Evolutionary conservation across 2,113 vertebrate genomes (phyloP).

Genomic region (Leucopsar rothschildi): DNA sequence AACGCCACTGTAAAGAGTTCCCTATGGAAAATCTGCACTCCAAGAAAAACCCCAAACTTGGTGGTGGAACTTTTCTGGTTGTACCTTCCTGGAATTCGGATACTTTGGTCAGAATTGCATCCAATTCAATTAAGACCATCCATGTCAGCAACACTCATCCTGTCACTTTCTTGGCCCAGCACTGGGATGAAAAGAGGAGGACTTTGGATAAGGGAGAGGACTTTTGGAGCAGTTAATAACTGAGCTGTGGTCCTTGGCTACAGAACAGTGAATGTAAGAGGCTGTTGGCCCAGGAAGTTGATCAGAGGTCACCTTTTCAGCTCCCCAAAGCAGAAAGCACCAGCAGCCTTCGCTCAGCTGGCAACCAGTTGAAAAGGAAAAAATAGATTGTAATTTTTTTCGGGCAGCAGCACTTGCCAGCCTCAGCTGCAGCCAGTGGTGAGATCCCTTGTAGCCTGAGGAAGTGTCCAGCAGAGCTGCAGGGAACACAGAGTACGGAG

Average conservation of each 20-base stretch:
- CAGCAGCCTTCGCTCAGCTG: neutral
- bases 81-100: neutral
- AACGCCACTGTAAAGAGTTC: neutral
- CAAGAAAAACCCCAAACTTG: neutral
- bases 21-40: neutral
- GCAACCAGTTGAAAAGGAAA: neutral
- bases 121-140: neutral
- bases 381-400: neutral
- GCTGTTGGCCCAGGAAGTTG: neutral
- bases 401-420: neutral
- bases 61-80: neutral
- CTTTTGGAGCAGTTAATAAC: neutral
- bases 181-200: neutral
- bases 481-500: constrained; percentile 8
- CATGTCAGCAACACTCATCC: neutral
- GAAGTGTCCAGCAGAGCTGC: constrained; percentile 50
- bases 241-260: neutral
- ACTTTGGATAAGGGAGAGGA: neutral
- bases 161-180: neutral
- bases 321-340: neutral
- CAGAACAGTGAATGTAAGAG: accelerated
- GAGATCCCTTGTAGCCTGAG: constrained; percentile 6
- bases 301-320: neutral
- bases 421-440: neutral
- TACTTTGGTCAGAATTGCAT: neutral